phyloP scores from a whole-genome alignment of 2,113 vertebrate species.

The Gopherus flavomarginatus region DNA sequence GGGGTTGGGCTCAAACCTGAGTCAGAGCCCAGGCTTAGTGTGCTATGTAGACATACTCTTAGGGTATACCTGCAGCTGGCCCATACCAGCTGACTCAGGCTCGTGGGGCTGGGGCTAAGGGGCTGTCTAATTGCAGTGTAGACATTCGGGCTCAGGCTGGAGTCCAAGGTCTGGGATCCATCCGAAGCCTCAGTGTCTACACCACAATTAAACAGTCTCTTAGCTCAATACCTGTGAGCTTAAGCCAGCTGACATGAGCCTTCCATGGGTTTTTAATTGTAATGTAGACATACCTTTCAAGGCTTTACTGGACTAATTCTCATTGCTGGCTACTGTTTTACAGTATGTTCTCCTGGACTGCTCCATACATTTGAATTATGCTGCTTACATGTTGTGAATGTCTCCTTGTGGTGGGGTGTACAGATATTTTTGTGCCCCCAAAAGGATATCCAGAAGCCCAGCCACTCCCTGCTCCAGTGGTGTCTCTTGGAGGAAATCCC shows the following conservation, averaged over 20 bases:
- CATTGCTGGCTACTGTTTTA: slow-evolving; percentile 20
- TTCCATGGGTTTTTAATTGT: no score
- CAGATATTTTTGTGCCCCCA: background rate
- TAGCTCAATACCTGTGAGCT: no score
- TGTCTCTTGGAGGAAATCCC: background rate
- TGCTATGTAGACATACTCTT: background rate
- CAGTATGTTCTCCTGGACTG: background rate
- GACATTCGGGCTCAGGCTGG: background rate
- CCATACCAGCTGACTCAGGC: background rate
- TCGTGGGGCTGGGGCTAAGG: background rate
- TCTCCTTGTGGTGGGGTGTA: background rate
- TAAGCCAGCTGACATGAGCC: no score
- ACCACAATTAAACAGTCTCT: no score
- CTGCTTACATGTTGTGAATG: background rate
- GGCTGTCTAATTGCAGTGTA: background rate
- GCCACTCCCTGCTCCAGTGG: accelerated
- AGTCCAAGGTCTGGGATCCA: background rate
- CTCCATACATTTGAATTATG: slow-evolving; percentile 13
- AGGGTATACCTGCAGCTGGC: background rate
- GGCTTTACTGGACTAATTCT: background rate
- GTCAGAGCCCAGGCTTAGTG: background rate
- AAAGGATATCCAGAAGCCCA: background rate
- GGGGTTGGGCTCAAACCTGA: background rate
- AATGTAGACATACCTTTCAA: background rate
- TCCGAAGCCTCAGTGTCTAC: no score